These are phyloP conservation scores for Medauroidea extradentata DNA, from an alignment of 1,140 invertebrate species.

Conservation along the genomic window DNA sequence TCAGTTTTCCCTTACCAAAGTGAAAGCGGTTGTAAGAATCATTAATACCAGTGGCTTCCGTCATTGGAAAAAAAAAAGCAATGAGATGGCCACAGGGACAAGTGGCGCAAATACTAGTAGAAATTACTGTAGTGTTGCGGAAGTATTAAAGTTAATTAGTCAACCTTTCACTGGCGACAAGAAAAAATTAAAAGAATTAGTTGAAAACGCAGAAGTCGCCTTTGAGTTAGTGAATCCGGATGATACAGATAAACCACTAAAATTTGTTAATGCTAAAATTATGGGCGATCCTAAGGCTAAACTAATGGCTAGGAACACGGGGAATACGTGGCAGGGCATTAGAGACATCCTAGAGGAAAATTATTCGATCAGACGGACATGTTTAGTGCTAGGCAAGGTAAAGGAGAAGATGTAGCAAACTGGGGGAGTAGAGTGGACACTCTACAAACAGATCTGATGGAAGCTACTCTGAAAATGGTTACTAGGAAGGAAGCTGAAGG, in stretches of 20 bases:
- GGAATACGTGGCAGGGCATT: neutral
- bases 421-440: neutral
- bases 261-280: neutral
- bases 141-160: neutral
- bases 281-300: neutral
- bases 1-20: too few species aligned
- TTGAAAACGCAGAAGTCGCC: neutral
- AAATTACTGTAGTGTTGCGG: too few species aligned
- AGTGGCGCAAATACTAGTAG: too few species aligned
- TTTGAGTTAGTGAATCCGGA: neutral
- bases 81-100: too few species aligned
- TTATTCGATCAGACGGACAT: neutral
- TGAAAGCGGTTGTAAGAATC: too few species aligned
- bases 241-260: neutral
- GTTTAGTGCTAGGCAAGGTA: neutral
- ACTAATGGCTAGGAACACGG: neutral
- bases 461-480: neutral
- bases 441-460: neutral
- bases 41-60: too few species aligned
- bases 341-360: neutral
- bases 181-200: neutral
- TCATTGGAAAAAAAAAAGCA: too few species aligned
- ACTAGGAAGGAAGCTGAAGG: neutral
- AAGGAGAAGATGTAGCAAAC: neutral
- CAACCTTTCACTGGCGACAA: neutral